Base-by-base conservation (phyloP, 2,113 vertebrate genomes). In the Nothobranchius furzeri region DNA sequence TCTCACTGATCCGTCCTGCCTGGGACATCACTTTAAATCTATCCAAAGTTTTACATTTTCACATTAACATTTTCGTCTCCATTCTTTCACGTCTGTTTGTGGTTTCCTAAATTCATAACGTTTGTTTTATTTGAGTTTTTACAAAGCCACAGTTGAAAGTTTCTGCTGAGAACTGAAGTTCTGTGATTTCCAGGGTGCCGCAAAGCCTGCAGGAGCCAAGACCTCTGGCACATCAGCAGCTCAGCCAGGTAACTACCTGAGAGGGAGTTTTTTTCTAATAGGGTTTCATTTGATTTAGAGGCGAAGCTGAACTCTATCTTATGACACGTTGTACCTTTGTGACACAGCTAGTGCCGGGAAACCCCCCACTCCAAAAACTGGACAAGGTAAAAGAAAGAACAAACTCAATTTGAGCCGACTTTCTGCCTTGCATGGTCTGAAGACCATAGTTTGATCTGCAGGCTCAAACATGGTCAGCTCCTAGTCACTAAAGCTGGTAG, bases 201-300 rank as follows among this genome's bases (percentile, higher is more conserved):
- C 89, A n/a, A 95, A 94, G 75, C 91, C 93, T 82, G 88, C 94
- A 0, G 93, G 92, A 76, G 92, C 93, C 20, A 96, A 95, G 86
- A 93, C 95, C 52, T 92, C 95, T 2, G 92, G 92, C 15, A 96
- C 95, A 93, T 91, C 94, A 40, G 40, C 62, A 62, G 73, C 78
- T 81, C 89, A 87, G 10, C 68, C 90, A 85, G 92, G 92, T 91
- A 71, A 12, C 4, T 1, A 40, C 37, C 37, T 40, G 37, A 40
- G 37, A 40, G 9, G 30, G 30, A 30, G 30, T 30, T 4, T 3
- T 3, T 30, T 30, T 30, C 30, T 4, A 30, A 1, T 30, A 30
- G 30, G 30, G 30, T 30, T 30, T 30, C 30, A 30, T 30, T 30
- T 30, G 4, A 3, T 30, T 30, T 30, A 30, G 30, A 30, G 30